phyloP scores from a whole-genome alignment of 2,797 vertebrate species.

The Cottoperca gobio region DNA sequence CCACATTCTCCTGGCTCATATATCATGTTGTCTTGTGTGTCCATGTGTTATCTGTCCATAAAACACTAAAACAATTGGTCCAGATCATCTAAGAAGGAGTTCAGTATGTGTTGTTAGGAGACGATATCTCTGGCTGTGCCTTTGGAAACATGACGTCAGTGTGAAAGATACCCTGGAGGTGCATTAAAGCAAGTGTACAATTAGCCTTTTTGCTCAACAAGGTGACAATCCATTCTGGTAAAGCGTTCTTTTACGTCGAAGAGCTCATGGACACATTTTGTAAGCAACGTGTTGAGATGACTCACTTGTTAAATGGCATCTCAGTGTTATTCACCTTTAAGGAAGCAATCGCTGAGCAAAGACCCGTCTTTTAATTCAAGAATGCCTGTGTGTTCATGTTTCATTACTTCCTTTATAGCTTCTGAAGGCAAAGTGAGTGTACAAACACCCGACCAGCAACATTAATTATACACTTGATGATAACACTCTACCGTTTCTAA shows the following conservation, averaged over 20 bases:
- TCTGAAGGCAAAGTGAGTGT: not conserved
- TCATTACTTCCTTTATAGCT: constrained; percentile 6
- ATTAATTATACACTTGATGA: not conserved
- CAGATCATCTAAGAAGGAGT: constrained; percentile 2
- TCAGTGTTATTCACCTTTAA: not conserved
- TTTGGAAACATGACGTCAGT: not conserved
- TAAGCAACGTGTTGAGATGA: constrained; percentile 9
- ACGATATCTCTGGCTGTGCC: not conserved
- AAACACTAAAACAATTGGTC: constrained; percentile 3
- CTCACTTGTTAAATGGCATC: not conserved
- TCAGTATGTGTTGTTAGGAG: no score
- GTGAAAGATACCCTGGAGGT: not conserved
- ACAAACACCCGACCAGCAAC: not conserved
- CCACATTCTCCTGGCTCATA: constrained; percentile 13
- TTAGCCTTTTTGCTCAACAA: constrained; percentile 1
- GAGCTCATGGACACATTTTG: not conserved
- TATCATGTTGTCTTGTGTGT: constrained; percentile 14
- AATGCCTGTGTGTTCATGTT: not conserved
- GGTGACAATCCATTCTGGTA: not conserved
- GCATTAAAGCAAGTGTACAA: not conserved
- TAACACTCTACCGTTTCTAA: not conserved
- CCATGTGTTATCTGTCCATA: not conserved
- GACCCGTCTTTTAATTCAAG: not conserved
- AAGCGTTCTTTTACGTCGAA: not conserved
- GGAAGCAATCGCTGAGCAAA: not conserved